These are phyloP conservation scores for Amblyraja radiata DNA, from an alignment of 2,797 vertebrate species.

Conservation along the genomic window DNA sequence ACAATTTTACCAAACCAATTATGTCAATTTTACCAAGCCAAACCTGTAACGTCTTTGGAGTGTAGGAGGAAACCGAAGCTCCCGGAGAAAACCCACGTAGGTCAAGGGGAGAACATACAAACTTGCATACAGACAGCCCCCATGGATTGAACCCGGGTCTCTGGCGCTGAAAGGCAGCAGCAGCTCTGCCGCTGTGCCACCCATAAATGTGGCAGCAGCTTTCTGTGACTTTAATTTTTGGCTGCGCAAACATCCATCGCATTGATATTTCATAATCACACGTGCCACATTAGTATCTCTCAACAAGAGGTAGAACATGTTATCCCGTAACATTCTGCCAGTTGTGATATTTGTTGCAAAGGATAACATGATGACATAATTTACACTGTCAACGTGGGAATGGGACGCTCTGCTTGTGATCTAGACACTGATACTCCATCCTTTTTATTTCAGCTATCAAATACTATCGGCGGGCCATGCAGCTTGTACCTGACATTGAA, in stretches of 20 bases:
- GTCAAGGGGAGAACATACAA: too few species aligned
- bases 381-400: not conserved
- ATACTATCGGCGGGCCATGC: constrained; percentile 96
- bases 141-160: too few species aligned
- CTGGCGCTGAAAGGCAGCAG: too few species aligned
- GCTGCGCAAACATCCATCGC: not conserved
- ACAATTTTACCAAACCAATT: too few species aligned
- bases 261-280: not conserved
- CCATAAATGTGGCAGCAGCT: not conserved
- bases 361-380: not conserved
- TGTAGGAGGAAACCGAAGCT: too few species aligned
- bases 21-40: too few species aligned
- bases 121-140: too few species aligned
- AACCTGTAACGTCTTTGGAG: too few species aligned
- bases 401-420: not conserved
- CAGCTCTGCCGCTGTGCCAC: too few species aligned
- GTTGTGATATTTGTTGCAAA: not conserved
- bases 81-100: too few species aligned
- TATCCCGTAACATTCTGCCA: not conserved
- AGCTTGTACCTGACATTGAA: constrained; percentile 95
- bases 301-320: not conserved
- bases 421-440: constrained; percentile 39
- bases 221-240: not conserved
- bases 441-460: constrained; percentile 83
- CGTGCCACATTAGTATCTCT: not conserved